phyloP scores from a whole-genome alignment of 1,140 invertebrate genomes.

The Aradophagus sp. region DNA sequence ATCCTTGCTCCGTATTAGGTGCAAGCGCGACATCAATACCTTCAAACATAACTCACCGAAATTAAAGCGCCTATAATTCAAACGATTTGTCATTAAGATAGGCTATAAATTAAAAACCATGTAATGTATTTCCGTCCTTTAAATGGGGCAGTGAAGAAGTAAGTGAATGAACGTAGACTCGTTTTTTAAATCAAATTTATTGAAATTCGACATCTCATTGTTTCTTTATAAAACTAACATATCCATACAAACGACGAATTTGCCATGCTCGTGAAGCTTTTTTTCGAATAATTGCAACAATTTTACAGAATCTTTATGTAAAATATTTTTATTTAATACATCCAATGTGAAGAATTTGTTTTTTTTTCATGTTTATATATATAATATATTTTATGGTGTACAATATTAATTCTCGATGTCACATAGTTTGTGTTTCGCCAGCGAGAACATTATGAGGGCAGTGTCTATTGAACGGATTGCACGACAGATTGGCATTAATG shows the following conservation, averaged over 20 bases:
- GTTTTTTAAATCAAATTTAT: conserved; percentile 46
- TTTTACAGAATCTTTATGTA: conserved; percentile 45
- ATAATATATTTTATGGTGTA: conserved; percentile 50
- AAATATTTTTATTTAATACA: conserved; percentile 51
- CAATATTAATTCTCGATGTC: conserved; percentile 54
- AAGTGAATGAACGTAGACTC: too few relatives aligned
- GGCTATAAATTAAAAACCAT: too few relatives aligned
- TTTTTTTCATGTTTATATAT: conserved; percentile 18
- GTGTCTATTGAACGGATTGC: conserved; percentile 54
- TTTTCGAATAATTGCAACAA: conserved; percentile 34
- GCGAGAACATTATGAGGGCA: conserved; percentile 55
- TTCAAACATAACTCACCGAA: conserved; percentile 20
- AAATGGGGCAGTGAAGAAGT: too few relatives aligned
- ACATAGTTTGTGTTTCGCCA: conserved; percentile 53
- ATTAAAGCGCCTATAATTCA: conserved; percentile 7
- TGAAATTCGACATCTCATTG: conserved; percentile 30
- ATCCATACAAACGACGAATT: conserved; percentile 37
- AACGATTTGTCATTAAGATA: conserved; percentile 1
- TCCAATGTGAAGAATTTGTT: conserved; percentile 40
- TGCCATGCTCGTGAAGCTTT: conserved; percentile 7
- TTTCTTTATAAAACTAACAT: conserved; percentile 39
- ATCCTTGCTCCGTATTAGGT: conserved; percentile 36
- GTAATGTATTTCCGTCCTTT: too few relatives aligned
- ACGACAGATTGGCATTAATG: conserved; percentile 57
- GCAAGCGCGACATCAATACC: conserved; percentile 30